Evolutionary conservation across 2,113 vertebrate species (phyloP), one percentile per base, ranked within the genome.

Genomic region (Vombatus ursinus): DNA sequence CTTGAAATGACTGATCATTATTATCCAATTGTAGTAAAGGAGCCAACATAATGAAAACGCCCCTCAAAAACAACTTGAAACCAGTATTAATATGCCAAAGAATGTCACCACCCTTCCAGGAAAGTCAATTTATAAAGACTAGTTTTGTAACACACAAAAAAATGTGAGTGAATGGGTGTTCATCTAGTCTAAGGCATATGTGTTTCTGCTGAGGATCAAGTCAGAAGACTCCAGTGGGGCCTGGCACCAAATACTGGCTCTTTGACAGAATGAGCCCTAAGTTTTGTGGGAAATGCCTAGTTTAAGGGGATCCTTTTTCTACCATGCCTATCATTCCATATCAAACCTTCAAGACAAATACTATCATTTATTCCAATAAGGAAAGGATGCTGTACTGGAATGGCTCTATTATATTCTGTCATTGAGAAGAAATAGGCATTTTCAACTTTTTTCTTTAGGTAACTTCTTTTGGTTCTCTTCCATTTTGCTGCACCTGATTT

Each of bases 21-120:
- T 50, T 68, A 57, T 54, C 93, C 94, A 90, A 84, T 95, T 97
- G 68, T 94, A 95, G 96, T 95, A 97, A 96, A 90, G 96, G 95
- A 96, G 89, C 93, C 90, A 95, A 48, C 93, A 25, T 50, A 26
- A 31, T 84, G 90, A 61, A 97, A 97, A 97, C 95, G 37, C 44
- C 53, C 92, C 94, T n/a, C 7, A 91, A 95, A 96, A 96, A 94
- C 91, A 97, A 94, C 52, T 68, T 24, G 89, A 89, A 96, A 53
- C 57, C 92, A 68, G 90, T 0, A 84, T 61, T 84, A 90, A 52
- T 24, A 57, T 68, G 52, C 89, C 94, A 92, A 92, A 92, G 93
- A 52, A 92, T 92, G 89, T n/a, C 28, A 53, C 50, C 89, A 51
- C 3, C 51, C 91, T 31, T 94, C 92, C 93, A 93, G 96, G 93